Evolutionary conservation across 2,888 invertebrate genomes (phyloP), one percentile per base, ranked within the genome.

Genomic region (Sycophila texana): DNA sequence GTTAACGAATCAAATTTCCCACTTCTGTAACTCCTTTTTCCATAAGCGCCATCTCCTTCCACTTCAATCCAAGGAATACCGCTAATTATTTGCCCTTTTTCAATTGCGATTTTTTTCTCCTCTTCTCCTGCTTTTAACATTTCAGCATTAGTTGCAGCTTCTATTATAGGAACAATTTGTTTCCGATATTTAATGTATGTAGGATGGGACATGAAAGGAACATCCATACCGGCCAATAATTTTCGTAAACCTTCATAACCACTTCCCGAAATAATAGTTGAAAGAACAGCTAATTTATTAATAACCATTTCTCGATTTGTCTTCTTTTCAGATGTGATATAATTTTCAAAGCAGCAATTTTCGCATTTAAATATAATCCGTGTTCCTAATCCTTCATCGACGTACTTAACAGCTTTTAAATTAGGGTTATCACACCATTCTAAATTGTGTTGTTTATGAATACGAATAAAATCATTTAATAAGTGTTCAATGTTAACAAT

Each of bases 221-320:
- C 18, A 20, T 58, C 49, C 73, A 60, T 60, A n/a, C 68, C 68
- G 7, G 68, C 68, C 7, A 4, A 55, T 16, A 53, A 39, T 30
- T 63, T 39, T 39, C 18, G n/a, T 7, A 63, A 10, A 0, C 63
- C 63, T n/a, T 63, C 63, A n/a, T 63, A 63, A 63, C 63, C 63
- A 16, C 39, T 47, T 39, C 47, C 63, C 47, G 63, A 39, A 5
- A 63, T 39, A 16, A 63, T 63, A 0, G 63, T 63, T n/a, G 63
- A 63, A 47, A 63, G 63, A n/a, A 63, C 63, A 5, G 63, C 47
- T 63, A 63, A 63, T n/a, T 63, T 63, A n/a, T 63, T 63, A 39
- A 63, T 63, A 4, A 39, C n/a, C 47, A 63, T 63, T 14, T 13
- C 20, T 63, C n/a, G 30, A 39, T 63, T 63, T 63, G 4, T n/a